Conservation (phyloP, 2,797 vertebrate species). For the Arctocebus calabarensis region DNA sequence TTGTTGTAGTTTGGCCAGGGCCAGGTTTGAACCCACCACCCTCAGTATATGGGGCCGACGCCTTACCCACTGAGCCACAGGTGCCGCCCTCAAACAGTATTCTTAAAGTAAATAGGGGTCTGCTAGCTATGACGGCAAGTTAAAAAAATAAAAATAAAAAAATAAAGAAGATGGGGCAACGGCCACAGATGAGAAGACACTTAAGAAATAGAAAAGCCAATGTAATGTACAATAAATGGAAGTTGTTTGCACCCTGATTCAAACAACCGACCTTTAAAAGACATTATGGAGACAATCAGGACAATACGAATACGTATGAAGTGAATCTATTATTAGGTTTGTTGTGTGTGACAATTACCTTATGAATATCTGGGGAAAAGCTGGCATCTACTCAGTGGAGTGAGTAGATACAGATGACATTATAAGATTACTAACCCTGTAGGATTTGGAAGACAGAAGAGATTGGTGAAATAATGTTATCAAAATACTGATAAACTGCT, state of each 20-base stretch:
- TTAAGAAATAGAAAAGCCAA: constrained; percentile 9
- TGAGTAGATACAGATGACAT: background rate
- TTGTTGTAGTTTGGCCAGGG: too few species aligned
- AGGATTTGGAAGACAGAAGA: background rate
- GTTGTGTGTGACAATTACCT: background rate
- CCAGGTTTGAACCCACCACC: too few species aligned
- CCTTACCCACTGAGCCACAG: too few species aligned
- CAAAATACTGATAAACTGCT: constrained; percentile 37
- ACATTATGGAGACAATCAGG: background rate
- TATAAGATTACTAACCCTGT: background rate
- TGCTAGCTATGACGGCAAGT: background rate
- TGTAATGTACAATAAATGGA: background rate
- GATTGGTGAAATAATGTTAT: background rate
- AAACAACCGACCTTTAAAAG: constrained; percentile 29
- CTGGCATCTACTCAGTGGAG: background rate
- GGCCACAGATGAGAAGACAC: background rate
- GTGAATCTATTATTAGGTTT: constrained; percentile 34
- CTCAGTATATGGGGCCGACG: too few species aligned
- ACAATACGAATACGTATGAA: background rate
- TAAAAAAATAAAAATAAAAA: background rate
- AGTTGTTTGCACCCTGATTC: background rate
- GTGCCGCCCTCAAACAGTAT: too few species aligned
- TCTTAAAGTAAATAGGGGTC: background rate
- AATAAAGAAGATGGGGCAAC: background rate
- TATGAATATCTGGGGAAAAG: background rate